Percentiles rank a stretch among this genome's conserved stretches.
Conservation (phyloP, 2,797 vertebrate species). For the Macroramphosus scolopax region DNA sequence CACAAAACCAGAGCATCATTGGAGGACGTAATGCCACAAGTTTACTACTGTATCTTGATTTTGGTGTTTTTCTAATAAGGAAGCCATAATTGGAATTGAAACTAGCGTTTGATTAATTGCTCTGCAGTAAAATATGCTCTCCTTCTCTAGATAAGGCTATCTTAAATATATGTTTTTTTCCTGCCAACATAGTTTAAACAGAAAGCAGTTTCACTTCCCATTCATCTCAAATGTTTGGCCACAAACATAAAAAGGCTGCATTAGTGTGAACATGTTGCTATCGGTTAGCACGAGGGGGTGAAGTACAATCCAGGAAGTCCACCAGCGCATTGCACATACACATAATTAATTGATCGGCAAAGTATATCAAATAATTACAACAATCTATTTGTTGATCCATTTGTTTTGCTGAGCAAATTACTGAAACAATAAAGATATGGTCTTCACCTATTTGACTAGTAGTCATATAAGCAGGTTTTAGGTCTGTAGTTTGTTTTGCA, state of each 20-base stretch:
- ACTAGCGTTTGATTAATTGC: no score
- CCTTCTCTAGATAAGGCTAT: background rate
- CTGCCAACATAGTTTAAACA: slow-evolving; percentile 10
- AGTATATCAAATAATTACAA: no score
- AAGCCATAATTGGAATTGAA: no score
- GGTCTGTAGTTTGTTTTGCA: slow-evolving; percentile 14
- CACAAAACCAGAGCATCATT: no score
- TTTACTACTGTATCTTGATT: no score
- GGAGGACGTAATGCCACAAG: no score
- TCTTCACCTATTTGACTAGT: background rate
- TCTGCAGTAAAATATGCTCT: background rate
- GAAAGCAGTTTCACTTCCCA: slow-evolving; percentile 23
- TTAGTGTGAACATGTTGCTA: background rate
- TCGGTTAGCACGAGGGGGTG: background rate
- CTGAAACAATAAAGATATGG: background rate
- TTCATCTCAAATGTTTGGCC: slow-evolving; percentile 12
- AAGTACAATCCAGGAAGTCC: background rate
- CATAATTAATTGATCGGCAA: no score
- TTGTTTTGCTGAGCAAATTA: background rate
- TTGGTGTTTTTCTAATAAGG: no score
- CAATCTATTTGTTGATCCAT: no score
- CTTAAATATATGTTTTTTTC: slow-evolving; percentile 5
- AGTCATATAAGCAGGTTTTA: background rate
- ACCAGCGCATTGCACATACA: no score
- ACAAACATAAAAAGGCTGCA: background rate